Evolutionary conservation across 2,797 vertebrate species (phyloP).

Genomic region (Botia almorhae): DNA sequence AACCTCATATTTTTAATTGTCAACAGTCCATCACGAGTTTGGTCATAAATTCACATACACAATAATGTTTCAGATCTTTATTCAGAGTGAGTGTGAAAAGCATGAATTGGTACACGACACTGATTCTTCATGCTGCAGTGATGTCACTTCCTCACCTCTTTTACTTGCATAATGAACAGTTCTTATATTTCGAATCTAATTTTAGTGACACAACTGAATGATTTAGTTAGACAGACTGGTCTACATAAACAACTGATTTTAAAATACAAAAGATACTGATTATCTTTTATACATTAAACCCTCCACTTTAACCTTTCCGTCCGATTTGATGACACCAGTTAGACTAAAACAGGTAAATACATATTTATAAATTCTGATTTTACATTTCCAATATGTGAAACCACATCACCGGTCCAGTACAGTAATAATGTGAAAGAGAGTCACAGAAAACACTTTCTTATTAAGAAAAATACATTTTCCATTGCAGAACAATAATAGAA

Average conservation of each 20-base stretch:
- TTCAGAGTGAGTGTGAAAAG: conserved; percentile 51
- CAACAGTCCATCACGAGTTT: background rate
- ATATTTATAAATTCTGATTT: background rate
- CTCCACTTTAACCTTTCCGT: background rate
- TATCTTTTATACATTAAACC: background rate
- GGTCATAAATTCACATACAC: background rate
- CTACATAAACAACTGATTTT: conserved; percentile 1
- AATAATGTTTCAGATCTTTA: conserved; percentile 35
- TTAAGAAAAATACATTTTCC: conserved; percentile 61
- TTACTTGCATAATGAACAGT: conserved; percentile 4
- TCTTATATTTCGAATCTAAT: background rate
- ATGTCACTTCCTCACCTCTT: background rate
- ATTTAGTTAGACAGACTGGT: background rate
- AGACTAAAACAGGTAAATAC: conserved; percentile 12
- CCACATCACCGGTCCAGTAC: conserved; percentile 29
- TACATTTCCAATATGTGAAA: conserved; percentile 18
- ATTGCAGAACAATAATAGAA: conserved; percentile 42
- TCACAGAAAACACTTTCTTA: conserved; percentile 57
- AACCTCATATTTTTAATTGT: no score
- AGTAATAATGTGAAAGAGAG: conserved; percentile 36
- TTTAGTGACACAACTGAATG: background rate
- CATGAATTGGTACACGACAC: conserved; percentile 40
- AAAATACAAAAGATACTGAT: background rate
- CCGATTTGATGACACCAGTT: background rate
- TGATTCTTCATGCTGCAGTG: background rate